Evolutionary conservation across 2,888 invertebrate genomes (phyloP).

Genomic region (Acheta domesticus): DNA sequence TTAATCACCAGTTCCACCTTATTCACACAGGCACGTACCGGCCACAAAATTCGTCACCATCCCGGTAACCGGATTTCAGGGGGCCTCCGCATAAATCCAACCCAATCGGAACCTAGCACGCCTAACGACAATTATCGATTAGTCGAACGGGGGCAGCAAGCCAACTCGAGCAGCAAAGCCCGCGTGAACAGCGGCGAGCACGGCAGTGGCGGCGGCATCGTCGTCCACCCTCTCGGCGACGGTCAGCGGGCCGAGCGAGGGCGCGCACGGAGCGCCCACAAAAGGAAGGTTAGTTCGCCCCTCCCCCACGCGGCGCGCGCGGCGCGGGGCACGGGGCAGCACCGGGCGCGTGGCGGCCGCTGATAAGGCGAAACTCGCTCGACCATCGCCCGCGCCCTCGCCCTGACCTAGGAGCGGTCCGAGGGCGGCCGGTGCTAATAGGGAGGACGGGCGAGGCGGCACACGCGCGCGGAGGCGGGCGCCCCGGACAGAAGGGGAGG

Average conservation of each 20-base stretch:
- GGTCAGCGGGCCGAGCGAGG: no score
- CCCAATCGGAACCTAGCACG: background rate
- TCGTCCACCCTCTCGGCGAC: no score
- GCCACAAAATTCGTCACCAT: background rate
- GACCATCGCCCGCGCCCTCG: background rate
- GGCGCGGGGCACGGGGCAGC: background rate
- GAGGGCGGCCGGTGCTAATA: no score
- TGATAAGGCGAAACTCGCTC: background rate
- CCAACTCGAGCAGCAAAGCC: background rate
- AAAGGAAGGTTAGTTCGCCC: slow-evolving; percentile 9
- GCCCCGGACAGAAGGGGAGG: no score
- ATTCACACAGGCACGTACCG: background rate
- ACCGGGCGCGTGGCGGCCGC: background rate
- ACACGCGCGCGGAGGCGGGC: no score
- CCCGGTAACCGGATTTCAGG: background rate
- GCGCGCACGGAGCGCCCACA: background rate
- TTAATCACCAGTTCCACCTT: no score
- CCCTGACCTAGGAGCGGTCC: no score
- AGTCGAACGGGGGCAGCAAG: background rate
- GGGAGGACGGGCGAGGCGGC: no score
- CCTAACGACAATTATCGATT: slow-evolving; percentile 1
- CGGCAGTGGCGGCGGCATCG: background rate
- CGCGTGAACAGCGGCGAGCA: background rate
- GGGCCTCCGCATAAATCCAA: background rate
- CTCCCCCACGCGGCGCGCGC: background rate